Evolutionary conservation across 1,140 invertebrate genomes (phyloP), one percentile per base, ranked within the genome.

Genomic region (Psix sp.): DNA sequence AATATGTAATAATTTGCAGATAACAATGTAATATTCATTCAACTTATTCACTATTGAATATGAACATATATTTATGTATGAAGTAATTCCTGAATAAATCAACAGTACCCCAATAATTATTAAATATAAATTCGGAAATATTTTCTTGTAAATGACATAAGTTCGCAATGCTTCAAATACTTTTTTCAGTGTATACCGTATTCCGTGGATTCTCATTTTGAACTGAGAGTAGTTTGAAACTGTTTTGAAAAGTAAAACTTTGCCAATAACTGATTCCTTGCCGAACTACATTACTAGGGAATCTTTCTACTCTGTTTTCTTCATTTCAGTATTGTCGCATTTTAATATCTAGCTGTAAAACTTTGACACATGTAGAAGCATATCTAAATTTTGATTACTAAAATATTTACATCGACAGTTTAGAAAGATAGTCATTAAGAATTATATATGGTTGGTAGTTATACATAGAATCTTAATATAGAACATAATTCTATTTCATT

Each of bases 221-320:
- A 56, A 59, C 42, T 60, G 52, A 40, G 40, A 60, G 51, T 42
- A 60, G 57, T 52, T 63, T 40, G 26, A 26, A 63, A 49, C 33
- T 54, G 38, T 57, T 42, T 13, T 31, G 43, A 45, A 59, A 46
- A 33, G 59, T 39, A 54, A 56, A 75, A 77, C 54, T 78, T 77
- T 75, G 15, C 63, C 51, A 72, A 77, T 74, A 74, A 71, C 65
- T 56, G 40, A 74, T 77, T 35, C 33, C 33, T 15, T 14, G n/a
- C 9, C 13, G 9, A 52, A 26, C 20, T 1, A 24, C 16, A 15
- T 38, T 38, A 24, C 21, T 4, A 4, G 35, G 2, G 2, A 5
- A 14, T n/a, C 10, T n/a, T 4, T 40, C 5, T 36, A 2, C 16
- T 51, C 18, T 9, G 17, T 39, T 26, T 5, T n/a, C n/a, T 10